phyloP scores from a whole-genome alignment of 2,888 invertebrate species.

The Melanostoma scalare region DNA sequence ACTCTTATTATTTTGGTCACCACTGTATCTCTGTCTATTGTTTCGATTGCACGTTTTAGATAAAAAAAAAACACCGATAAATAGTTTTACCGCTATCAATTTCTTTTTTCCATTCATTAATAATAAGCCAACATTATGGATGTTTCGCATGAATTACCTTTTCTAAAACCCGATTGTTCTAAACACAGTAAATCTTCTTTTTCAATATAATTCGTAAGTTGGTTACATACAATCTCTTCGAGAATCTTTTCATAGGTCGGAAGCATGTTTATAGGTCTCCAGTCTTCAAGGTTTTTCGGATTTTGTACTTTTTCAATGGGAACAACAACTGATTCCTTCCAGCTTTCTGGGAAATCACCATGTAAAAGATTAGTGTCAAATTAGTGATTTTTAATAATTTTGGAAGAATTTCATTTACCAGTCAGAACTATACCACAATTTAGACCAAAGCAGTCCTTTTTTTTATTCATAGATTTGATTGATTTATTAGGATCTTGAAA shows the following conservation, averaged over 20 bases:
- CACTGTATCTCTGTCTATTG: not conserved
- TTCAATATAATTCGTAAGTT: conserved; percentile 13
- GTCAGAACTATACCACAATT: conserved; percentile 6
- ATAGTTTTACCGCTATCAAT: not conserved
- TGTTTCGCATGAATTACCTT: conserved; percentile 2
- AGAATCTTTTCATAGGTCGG: conserved; percentile 19
- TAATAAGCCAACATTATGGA: conserved; percentile 9
- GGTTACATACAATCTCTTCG: conserved; percentile 2
- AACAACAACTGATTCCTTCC: conserved; percentile 11
- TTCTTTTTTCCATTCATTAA: conserved; percentile 18
- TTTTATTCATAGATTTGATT: conserved; percentile 4
- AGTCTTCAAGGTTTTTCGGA: conserved; percentile 4
- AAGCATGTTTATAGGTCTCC: not conserved
- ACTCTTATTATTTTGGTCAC: too few species aligned
- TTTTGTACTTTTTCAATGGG: conserved; percentile 18
- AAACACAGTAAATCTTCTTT: not conserved
- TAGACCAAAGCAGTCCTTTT: conserved; percentile 1
- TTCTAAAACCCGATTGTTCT: conserved; percentile 8
- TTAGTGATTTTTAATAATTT: not conserved
- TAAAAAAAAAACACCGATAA: not conserved
- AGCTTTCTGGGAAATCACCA: conserved; percentile 7
- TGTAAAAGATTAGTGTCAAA: not conserved
- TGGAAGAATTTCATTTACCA: not conserved
- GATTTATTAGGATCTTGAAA: not conserved
- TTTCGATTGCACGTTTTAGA: conserved; percentile 3